These are phyloP conservation scores for Pseudomyrmex concolor DNA, from an alignment of 1,140 invertebrate genomes.

Conservation along the genomic window DNA sequence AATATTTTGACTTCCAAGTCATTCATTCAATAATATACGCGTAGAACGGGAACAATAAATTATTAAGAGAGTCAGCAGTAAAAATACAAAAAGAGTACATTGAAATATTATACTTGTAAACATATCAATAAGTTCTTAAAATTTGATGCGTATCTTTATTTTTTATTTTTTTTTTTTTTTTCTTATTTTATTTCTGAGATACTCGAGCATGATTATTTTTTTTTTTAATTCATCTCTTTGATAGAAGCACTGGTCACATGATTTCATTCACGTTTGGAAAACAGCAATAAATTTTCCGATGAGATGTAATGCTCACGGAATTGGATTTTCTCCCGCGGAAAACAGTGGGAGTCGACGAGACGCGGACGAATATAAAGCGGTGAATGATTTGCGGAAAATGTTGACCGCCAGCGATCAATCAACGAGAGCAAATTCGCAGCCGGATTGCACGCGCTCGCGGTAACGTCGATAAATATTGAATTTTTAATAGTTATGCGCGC, in stretches of 20 bases:
- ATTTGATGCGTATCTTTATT: no score
- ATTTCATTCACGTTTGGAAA: background rate
- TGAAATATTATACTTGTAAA: no score
- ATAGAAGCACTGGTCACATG: background rate
- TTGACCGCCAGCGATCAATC: conserved; percentile 46
- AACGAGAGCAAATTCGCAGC: conserved; percentile 41
- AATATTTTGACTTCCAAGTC: no score
- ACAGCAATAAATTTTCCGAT: background rate
- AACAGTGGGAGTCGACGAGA: conserved; percentile 14
- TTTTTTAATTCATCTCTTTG: background rate
- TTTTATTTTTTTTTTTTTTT: no score
- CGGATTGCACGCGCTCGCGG: conserved; percentile 9
- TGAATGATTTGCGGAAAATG: conserved; percentile 11
- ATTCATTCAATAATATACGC: background rate
- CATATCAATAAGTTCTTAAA: no score
- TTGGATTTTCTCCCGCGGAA: background rate
- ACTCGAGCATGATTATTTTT: background rate
- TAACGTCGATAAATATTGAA: conserved; percentile 57
- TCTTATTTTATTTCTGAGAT: background rate
- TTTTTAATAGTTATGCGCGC: conserved; percentile 35
- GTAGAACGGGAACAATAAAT: no score
- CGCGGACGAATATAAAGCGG: conserved; percentile 15
- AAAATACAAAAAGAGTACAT: no score
- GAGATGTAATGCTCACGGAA: background rate
- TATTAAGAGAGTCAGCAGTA: no score